Evolutionary conservation across 1,140 invertebrate species (phyloP).

Genomic region (Dendrolimus kikuchii): DNA sequence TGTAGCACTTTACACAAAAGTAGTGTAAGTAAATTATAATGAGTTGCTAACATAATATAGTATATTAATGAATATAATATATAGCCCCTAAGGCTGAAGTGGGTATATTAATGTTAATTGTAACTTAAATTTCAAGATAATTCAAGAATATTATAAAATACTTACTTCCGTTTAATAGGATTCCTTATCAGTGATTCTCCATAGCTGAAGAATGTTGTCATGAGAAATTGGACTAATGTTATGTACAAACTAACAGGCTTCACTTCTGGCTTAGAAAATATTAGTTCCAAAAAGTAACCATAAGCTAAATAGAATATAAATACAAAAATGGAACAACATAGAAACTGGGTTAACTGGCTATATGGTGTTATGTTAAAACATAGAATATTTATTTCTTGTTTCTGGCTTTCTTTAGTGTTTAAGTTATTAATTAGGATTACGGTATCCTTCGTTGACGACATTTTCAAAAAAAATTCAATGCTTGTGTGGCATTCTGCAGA

Average conservation of each 20-base stretch:
- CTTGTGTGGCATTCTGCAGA: too few relatives aligned
- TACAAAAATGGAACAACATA: slow-evolving; percentile 83
- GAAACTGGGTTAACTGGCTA: slow-evolving; percentile 81
- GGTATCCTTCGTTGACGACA: slow-evolving; percentile 37
- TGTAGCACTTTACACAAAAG: too few relatives aligned
- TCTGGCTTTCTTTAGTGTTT: slow-evolving; percentile 31
- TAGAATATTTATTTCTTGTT: slow-evolving; percentile 75
- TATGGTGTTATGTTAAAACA: slow-evolving; percentile 82
- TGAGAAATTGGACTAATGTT: slow-evolving; percentile 92
- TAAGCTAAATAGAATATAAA: slow-evolving; percentile 93
- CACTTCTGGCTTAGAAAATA: slow-evolving; percentile 91
- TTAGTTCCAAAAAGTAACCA: slow-evolving; percentile 94
- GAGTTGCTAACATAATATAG: too few relatives aligned
- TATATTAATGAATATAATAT: too few relatives aligned
- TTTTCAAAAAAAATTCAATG: not conserved
- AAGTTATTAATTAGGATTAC: slow-evolving; percentile 44
- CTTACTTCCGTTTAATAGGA: slow-evolving; percentile 79
- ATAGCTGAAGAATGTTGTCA: slow-evolving; percentile 87
- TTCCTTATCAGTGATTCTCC: slow-evolving; percentile 81
- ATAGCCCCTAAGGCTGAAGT: too few relatives aligned
- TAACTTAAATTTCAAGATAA: not conserved
- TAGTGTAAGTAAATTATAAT: too few relatives aligned
- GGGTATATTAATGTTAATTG: too few relatives aligned
- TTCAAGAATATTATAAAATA: slow-evolving; percentile 17
- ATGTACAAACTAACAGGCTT: slow-evolving; percentile 94